Evolutionary conservation across 2,888 invertebrate genomes (phyloP).

Genomic region (Glyphotaelius pellucidus): DNA sequence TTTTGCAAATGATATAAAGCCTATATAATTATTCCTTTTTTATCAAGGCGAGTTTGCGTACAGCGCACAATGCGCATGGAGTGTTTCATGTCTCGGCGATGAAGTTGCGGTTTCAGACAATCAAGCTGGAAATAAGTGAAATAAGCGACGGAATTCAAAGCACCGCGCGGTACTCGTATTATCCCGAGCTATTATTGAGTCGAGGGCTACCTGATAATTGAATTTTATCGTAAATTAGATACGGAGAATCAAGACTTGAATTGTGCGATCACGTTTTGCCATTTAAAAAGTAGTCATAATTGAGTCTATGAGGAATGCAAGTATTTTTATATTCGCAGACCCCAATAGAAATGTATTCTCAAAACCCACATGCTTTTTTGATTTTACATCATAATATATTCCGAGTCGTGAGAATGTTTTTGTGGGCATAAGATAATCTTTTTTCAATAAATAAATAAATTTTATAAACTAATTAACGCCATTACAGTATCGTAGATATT

Average conservation of each 20-base stretch:
- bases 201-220: slow-evolving; percentile 43
- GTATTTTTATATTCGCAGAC: background rate
- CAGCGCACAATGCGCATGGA: background rate
- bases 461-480: background rate
- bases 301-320: background rate
- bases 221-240: slow-evolving; percentile 47
- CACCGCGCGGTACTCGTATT: slow-evolving; percentile 36
- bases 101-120: slow-evolving; percentile 43
- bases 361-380: background rate
- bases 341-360: background rate
- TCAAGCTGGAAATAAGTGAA: slow-evolving; percentile 26
- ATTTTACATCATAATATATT: background rate
- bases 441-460: background rate
- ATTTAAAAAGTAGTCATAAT: background rate
- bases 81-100: background rate
- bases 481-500: background rate
- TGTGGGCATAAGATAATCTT: background rate
- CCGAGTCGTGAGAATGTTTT: background rate
- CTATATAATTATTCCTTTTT: background rate
- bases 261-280: slow-evolving; percentile 9
- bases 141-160: slow-evolving; percentile 46
- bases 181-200: slow-evolving; percentile 27
- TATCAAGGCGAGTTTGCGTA: background rate
- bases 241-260: slow-evolving; percentile 20
- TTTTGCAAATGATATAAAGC: background rate